phyloP scores from a whole-genome alignment of 2,797 vertebrate genomes.

The Peromyscus melanophrys region DNA sequence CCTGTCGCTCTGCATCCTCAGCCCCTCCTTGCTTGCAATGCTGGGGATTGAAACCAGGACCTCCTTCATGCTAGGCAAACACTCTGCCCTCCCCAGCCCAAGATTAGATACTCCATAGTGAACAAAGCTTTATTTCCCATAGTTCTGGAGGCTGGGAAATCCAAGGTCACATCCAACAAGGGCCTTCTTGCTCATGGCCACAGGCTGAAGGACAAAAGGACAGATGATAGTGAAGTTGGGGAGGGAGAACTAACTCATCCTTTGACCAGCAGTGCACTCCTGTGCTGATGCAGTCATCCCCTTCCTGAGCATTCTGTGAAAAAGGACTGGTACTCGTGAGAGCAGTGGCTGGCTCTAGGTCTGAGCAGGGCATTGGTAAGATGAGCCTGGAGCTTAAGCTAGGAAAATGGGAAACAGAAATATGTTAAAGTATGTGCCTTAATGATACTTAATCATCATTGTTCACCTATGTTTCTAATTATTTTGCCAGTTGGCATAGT shows the following conservation, averaged over 20 bases:
- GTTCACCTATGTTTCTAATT: background rate
- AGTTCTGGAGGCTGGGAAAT: background rate
- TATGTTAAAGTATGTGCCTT: background rate
- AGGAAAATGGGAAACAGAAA: slow-evolving; percentile 15
- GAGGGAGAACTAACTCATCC: background rate
- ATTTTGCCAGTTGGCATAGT: background rate
- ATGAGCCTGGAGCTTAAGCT: background rate
- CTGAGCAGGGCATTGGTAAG: background rate
- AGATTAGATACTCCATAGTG: background rate
- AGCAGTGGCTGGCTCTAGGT: background rate
- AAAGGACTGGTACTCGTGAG: too few relatives aligned
- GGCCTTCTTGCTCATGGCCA: background rate
- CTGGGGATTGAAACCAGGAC: background rate
- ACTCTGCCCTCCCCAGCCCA: too few relatives aligned
- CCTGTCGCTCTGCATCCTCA: background rate
- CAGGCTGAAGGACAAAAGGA: background rate
- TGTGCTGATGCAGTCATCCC: background rate
- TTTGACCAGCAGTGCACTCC: background rate
- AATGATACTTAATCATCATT: background rate
- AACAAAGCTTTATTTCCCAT: background rate
- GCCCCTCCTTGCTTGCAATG: background rate
- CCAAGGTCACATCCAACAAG: background rate
- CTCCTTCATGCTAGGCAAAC: background rate
- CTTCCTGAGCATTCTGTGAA: too few relatives aligned
- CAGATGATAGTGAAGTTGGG: background rate